phyloP scores from a whole-genome alignment of 2,888 invertebrate genomes.

The Cantharis lateralis region DNA sequence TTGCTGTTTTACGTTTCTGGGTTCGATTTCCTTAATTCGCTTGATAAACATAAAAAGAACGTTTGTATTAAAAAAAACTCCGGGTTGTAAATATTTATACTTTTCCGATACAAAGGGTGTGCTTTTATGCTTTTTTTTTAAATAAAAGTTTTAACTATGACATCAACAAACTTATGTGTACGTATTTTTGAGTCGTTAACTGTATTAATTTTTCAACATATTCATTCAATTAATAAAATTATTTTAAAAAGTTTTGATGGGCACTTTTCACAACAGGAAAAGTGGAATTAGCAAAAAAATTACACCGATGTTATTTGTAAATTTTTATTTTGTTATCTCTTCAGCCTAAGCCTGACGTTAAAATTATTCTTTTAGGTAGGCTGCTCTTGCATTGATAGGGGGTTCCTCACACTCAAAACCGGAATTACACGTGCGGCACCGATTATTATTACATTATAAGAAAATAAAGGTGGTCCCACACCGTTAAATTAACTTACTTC shows the following conservation, averaged over 20 bases:
- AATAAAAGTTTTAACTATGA: neutral
- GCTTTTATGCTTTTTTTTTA: constrained; percentile 14
- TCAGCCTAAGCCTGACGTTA: neutral
- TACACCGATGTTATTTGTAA: neutral
- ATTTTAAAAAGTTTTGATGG: neutral
- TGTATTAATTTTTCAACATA: neutral
- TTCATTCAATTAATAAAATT: neutral
- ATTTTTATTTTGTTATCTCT: neutral
- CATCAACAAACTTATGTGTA: neutral
- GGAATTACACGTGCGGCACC: neutral
- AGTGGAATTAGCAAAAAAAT: neutral
- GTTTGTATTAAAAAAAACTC: constrained; percentile 26
- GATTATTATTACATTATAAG: neutral
- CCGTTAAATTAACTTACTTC: neutral
- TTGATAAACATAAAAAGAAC: constrained; percentile 28
- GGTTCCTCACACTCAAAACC: neutral
- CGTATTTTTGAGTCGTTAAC: neutral
- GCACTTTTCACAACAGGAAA: neutral
- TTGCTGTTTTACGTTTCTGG: constrained; percentile 30
- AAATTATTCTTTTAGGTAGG: neutral
- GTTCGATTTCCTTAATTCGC: constrained; percentile 30
- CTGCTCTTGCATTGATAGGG: neutral
- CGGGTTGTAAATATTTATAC: constrained; percentile 15
- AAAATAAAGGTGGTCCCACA: neutral
- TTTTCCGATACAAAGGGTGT: constrained; percentile 18